Evolutionary conservation across 23 tunicate species (phyloP), one percentile per base, ranked within the genome.

Genomic region (Styela plicata): DNA sequence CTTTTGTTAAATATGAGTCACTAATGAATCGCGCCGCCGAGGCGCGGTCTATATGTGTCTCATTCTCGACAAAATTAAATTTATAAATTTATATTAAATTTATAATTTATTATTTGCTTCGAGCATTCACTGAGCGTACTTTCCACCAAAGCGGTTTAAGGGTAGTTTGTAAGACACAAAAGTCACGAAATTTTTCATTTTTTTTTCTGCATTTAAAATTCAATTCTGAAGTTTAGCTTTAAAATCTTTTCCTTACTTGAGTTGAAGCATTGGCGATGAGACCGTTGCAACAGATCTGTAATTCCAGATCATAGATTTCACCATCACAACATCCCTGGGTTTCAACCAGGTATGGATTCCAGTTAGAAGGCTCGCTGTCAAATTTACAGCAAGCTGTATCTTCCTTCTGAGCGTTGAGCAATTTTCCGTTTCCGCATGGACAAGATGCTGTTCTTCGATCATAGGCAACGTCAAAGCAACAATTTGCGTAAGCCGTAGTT

Each of bases 361-460:
- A 31, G 21, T n/a, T 65, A 2, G 0, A 16, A 2, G 62, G 34
- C 25, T 78, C 86, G 19, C 62, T 53, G 74, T 87, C 84, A 30
- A 21, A 69, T 69, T 70, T 69, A 44, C 63, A 71, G 20, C 53
- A 83, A 74, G 32, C 61, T 34, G 73, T 53, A 20, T 76, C 66
- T 78, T 84, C 7, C 61, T 69, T 69, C 83, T 64, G 33, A 3
- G 78, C 36, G 34, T 53, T 57, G 13, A 71, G 17, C 17, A 83
- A 70, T 28, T 79, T 69, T 30, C 83, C 87, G 83, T 93, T 64
- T 63, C 78, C 73, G 53, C 98, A 93, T 2, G 98, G 98, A 63
- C 98, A 93, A 3, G 98, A 93, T 32, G 89, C 73, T 1, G 68
- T 31, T 24, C 98, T 80, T 23, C 98, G 73, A 71, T 93, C 98